phyloP scores from a whole-genome alignment of 2,797 vertebrate species.

The Gallirallus australis region DNA sequence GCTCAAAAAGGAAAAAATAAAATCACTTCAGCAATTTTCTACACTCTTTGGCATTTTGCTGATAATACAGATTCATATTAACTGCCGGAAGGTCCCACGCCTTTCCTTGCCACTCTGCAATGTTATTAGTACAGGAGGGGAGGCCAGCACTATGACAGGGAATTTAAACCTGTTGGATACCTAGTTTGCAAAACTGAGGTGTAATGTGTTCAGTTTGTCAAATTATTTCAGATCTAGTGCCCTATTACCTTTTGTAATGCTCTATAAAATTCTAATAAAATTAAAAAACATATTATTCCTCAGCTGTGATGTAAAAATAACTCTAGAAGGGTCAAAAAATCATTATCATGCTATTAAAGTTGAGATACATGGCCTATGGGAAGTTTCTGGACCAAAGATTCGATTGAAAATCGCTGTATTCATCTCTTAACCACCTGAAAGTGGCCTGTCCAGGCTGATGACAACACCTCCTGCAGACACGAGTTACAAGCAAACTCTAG shows the following conservation, averaged over 20 bases:
- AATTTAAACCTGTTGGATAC: not conserved
- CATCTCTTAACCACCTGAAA: not conserved
- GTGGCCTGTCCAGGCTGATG: not conserved
- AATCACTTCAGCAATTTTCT: not conserved
- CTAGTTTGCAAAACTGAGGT: not conserved
- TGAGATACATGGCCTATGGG: not conserved
- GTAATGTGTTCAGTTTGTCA: not conserved
- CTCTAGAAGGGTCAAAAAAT: not conserved
- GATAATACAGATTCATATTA: not conserved
- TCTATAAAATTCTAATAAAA: not conserved
- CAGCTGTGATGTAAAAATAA: not conserved
- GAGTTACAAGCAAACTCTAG: not conserved
- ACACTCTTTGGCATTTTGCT: not conserved
- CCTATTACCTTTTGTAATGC: not conserved
- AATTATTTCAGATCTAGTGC: not conserved
- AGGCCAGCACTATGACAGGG: not conserved
- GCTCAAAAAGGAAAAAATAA: no score
- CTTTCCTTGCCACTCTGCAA: not conserved
- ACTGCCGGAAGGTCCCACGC: not conserved
- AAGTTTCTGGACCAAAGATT: not conserved
- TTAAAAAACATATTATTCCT: not conserved
- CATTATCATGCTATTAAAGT: not conserved
- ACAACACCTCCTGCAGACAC: not conserved
- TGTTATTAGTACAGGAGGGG: not conserved
- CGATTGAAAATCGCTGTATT: not conserved